These are phyloP conservation scores for Sycophila texana DNA, from an alignment of 2,888 invertebrate genomes.

Conservation along the genomic window DNA sequence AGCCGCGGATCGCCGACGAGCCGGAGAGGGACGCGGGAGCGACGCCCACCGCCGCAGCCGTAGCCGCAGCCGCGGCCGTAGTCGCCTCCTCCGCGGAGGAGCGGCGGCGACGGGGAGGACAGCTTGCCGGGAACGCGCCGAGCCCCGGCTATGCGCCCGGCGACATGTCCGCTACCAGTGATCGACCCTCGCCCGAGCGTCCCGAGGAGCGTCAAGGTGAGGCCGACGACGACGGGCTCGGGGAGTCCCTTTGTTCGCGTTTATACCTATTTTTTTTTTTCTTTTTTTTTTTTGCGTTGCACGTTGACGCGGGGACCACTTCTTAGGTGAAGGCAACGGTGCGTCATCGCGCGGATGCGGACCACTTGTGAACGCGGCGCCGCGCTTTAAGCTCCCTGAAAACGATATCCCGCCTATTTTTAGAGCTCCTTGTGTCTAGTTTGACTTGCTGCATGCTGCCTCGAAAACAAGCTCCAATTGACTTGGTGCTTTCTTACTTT, in stretches of 20 bases:
- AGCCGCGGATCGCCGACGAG: constrained; percentile 57
- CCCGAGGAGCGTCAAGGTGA: constrained; percentile 32
- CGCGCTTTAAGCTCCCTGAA: constrained; percentile 1
- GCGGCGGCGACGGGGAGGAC: neutral
- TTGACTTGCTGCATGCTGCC: constrained; percentile 1
- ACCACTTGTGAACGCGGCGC: constrained; percentile 39
- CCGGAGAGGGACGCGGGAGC: constrained; percentile 46
- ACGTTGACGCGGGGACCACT: neutral
- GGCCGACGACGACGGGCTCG: neutral
- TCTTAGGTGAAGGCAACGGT: neutral
- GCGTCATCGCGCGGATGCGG: neutral
- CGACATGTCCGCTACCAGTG: neutral
- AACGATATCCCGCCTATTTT: constrained; percentile 41
- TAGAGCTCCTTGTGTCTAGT: constrained; percentile 39
- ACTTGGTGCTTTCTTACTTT: neutral
- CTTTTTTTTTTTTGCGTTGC: neutral
- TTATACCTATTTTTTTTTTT: neutral
- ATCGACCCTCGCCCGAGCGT: neutral
- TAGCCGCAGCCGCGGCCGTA: constrained; percentile 12
- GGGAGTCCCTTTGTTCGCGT: neutral
- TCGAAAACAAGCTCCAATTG: constrained; percentile 39
- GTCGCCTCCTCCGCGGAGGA: neutral
- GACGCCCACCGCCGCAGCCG: constrained; percentile 37
- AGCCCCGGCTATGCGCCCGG: constrained; percentile 19
- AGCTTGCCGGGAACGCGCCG: neutral